These are phyloP conservation scores for Daubentonia madagascariensis DNA, from an alignment of 2,113 vertebrate genomes.

Conservation along the genomic window DNA sequence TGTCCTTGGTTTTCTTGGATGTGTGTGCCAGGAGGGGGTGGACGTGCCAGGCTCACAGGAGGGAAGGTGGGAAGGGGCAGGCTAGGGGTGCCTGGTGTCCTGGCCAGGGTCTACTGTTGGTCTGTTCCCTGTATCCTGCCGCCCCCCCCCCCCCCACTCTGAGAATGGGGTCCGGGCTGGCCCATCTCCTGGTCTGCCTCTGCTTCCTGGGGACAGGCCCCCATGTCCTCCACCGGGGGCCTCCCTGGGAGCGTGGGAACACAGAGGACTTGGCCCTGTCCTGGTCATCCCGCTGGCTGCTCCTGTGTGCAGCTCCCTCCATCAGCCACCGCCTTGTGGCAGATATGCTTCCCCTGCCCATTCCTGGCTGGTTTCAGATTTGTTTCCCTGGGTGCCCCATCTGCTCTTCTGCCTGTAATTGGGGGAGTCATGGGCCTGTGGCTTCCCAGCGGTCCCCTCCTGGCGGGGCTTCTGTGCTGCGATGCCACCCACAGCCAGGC, in stretches of 20 bases:
- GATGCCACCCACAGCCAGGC: neutral
- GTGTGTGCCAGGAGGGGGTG: rapidly evolving
- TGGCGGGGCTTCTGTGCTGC: too few species aligned
- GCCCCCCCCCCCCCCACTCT: neutral
- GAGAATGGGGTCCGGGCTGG: neutral
- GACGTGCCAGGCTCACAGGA: too few species aligned
- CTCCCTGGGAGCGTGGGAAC: neutral
- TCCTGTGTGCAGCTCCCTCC: neutral
- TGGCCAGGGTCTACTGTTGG: neutral
- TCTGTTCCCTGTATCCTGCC: rapidly evolving
- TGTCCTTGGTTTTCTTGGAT: neutral
- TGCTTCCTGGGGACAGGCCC: neutral
- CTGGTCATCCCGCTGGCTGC: neutral
- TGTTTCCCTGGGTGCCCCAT: neutral
- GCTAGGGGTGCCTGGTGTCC: neutral
- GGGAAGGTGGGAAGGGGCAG: neutral
- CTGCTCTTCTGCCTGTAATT: rapidly evolving
- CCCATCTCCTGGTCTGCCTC: neutral
- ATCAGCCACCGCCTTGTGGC: neutral
- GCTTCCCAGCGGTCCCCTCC: neutral
- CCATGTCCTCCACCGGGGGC: neutral
- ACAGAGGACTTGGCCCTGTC: rapidly evolving
- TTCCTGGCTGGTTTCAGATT: neutral
- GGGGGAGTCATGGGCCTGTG: neutral
- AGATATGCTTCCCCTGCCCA: neutral